These are phyloP conservation scores for Cinara cedri DNA, from an alignment of 2,888 invertebrate species.

Conservation along the genomic window DNA sequence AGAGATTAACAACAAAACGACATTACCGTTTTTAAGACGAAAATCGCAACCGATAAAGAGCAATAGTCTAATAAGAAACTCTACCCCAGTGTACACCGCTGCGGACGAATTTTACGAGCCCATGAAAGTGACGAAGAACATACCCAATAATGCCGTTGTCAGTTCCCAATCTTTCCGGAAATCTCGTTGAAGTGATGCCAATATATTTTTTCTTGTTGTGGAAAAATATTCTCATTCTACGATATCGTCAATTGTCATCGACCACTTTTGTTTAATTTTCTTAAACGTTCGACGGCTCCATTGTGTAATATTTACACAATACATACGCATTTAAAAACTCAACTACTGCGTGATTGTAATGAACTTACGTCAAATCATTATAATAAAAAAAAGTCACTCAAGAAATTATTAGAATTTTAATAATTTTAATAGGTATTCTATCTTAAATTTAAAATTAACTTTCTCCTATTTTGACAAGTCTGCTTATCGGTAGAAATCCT, in stretches of 20 bases:
- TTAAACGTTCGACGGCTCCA: not conserved
- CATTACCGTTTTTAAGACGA: slow-evolving; percentile 19
- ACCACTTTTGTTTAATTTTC: not conserved
- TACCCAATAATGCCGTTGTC: not conserved
- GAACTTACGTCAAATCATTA: not conserved
- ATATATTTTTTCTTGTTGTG: no score
- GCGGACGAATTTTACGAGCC: slow-evolving; percentile 41
- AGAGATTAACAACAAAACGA: slow-evolving; percentile 58
- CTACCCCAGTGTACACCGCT: slow-evolving; percentile 22
- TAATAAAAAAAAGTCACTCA: not conserved
- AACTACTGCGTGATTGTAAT: not conserved
- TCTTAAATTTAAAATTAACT: not conserved
- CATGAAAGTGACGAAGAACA: slow-evolving; percentile 14
- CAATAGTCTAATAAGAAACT: slow-evolving; percentile 37
- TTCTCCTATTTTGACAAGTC: slow-evolving; percentile 21
- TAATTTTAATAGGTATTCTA: no score
- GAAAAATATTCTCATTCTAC: not conserved
- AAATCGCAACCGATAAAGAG: slow-evolving; percentile 27
- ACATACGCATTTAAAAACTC: not conserved
- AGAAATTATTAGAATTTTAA: not conserved
- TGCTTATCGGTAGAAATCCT: slow-evolving; percentile 35
- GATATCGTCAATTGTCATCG: no score
- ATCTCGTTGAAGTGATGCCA: not conserved
- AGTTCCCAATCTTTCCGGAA: slow-evolving; percentile 36
- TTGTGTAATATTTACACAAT: slow-evolving; percentile 9